Percentiles rank a stretch among this genome's conserved stretches.
Evolutionary conservation across 2,888 invertebrate species (phyloP).

Genomic region (Sialis lutaria): DNA sequence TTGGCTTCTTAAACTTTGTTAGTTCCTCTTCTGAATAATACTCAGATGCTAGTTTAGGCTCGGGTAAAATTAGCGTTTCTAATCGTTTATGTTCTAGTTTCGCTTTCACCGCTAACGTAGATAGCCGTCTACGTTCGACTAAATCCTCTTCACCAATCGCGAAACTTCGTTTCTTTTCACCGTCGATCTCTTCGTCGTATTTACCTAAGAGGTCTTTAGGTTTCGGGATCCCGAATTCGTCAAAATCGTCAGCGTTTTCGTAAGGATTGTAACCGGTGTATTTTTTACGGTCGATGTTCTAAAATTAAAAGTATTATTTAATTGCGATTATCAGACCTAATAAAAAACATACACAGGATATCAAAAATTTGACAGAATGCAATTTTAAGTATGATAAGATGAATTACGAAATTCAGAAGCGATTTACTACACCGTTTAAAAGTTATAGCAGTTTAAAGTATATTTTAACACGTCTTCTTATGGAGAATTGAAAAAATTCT

Average conservation of each 20-base stretch:
- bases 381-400: too few species aligned
- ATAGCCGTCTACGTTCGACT: conserved; percentile 31
- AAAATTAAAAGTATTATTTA: conserved; percentile 13
- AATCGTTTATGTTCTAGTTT: conserved; percentile 47
- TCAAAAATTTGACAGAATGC: too few species aligned
- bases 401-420: too few species aligned
- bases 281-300: conserved; percentile 70
- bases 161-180: conserved; percentile 51
- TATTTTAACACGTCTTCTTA: too few species aligned
- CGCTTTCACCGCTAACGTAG: conserved; percentile 31
- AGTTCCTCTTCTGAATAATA: conserved; percentile 77
- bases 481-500: too few species aligned
- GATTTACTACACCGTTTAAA: too few species aligned
- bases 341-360: too few species aligned
- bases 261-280: conserved; percentile 76
- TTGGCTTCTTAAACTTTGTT: conserved; percentile 77
- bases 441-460: too few species aligned
- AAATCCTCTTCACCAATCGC: conserved; percentile 51
- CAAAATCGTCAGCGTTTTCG: conserved; percentile 61
- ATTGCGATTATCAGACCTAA: too few species aligned
- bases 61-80: conserved; percentile 54
- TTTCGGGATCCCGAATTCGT: conserved; percentile 44
- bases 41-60: conserved; percentile 63
- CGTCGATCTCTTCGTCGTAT: conserved; percentile 88
- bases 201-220: conserved; percentile 62